Evolutionary conservation across 1,140 invertebrate species (phyloP).

Genomic region (Meloidogyne floridensis): DNA sequence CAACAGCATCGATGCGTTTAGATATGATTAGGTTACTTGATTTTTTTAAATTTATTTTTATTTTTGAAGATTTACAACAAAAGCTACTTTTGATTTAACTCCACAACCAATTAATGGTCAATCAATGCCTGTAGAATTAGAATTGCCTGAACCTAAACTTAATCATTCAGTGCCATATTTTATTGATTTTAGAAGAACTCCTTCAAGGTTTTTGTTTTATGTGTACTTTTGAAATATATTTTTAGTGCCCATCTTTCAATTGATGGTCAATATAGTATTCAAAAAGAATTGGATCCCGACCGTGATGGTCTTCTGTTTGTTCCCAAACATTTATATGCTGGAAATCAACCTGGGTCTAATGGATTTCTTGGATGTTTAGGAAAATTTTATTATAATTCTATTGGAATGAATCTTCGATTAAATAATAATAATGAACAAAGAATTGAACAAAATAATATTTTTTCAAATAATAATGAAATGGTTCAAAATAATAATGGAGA

Average conservation of each 20-base stretch:
- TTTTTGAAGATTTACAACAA: conserved; percentile 37
- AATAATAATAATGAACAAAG: not conserved
- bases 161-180: conserved; percentile 55
- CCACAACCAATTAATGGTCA: conserved; percentile 13
- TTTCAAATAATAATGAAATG: not conserved
- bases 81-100: conserved; percentile 45
- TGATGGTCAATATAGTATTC: conserved; percentile 32
- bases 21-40: conserved; percentile 30
- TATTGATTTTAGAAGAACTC: conserved; percentile 52
- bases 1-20: conserved; percentile 25
- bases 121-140: conserved; percentile 35
- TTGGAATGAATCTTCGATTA: conserved; percentile 26
- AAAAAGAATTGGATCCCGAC: conserved; percentile 36
- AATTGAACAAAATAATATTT: not conserved
- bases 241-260: conserved; percentile 33
- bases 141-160: conserved; percentile 42
- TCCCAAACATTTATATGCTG: conserved; percentile 39
- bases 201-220: conserved; percentile 40
- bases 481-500: not conserved
- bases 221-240: not conserved
- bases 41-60: not conserved
- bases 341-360: conserved; percentile 32
- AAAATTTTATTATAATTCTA: conserved; percentile 37
- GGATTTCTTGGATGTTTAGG: conserved; percentile 47
- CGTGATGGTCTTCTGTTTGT: conserved; percentile 18